Evolutionary conservation across 2,888 invertebrate genomes (phyloP).

Genomic region (Agriopis aurantiaria): DNA sequence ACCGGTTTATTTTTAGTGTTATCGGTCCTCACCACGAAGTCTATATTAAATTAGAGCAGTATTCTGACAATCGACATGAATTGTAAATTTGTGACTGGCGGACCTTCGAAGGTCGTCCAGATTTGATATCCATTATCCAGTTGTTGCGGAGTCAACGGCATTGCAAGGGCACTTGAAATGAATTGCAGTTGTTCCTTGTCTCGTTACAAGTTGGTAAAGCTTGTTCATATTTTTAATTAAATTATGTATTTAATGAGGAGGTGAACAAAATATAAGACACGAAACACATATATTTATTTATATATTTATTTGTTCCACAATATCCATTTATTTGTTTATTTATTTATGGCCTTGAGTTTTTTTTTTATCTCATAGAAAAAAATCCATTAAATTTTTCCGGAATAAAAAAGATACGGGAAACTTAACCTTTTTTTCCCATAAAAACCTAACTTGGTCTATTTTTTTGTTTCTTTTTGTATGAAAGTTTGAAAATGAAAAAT

Average conservation of each 20-base stretch:
- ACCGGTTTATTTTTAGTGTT: constrained; percentile 1
- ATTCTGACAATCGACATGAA: constrained; percentile 28
- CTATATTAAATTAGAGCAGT: constrained; percentile 25
- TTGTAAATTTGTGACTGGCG: constrained; percentile 36
- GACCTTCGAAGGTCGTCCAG: constrained; percentile 33
- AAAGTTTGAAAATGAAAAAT: too few species aligned
- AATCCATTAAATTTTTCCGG: too few species aligned
- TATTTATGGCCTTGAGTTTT: too few species aligned
- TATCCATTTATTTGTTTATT: too few species aligned
- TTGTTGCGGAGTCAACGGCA: constrained; percentile 40
- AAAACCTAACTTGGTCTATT: too few species aligned
- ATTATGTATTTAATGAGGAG: constrained; percentile 9
- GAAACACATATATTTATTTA: too few species aligned
- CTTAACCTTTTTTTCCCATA: too few species aligned
- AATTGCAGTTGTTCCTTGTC: constrained; percentile 20
- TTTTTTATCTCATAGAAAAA: too few species aligned
- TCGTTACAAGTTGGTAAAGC: constrained; percentile 9
- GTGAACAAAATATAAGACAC: too few species aligned
- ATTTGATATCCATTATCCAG: constrained; percentile 4
- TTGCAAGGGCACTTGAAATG: constrained; percentile 44
- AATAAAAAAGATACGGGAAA: too few species aligned
- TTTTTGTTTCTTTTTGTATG: too few species aligned
- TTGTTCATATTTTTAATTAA: constrained; percentile 1
- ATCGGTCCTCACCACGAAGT: constrained; percentile 30
- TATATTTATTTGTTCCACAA: too few species aligned